Conservation (phyloP, 2,797 vertebrate genomes). For the Cynodonichthys magdalenae region DNA sequence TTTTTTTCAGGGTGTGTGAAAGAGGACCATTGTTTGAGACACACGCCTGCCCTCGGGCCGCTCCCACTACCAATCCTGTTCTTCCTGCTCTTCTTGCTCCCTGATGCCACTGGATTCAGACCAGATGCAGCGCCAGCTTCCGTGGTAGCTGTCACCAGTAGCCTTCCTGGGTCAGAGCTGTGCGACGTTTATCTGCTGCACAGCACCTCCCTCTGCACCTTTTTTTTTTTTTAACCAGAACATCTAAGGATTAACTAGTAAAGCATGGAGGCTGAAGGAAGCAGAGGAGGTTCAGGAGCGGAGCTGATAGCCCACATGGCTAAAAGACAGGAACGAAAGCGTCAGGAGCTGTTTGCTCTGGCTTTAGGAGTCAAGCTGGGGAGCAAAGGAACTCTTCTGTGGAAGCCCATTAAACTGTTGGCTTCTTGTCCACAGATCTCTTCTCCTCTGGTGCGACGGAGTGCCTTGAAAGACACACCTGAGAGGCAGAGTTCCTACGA, state of each 20-base stretch:
- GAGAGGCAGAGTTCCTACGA: slow-evolving; percentile 96
- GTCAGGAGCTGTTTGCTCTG: slow-evolving; percentile 91
- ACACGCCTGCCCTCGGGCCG: slow-evolving; percentile 87
- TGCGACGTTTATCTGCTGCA: slow-evolving; percentile 81
- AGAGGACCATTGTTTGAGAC: slow-evolving; percentile 88
- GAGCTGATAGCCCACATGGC: slow-evolving; percentile 83
- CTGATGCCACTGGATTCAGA: slow-evolving; percentile 62
- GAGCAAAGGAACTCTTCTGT: slow-evolving; percentile 86
- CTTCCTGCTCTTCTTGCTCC: slow-evolving; percentile 53
- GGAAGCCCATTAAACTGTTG: slow-evolving; percentile 97
- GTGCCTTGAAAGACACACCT: slow-evolving; percentile 87
- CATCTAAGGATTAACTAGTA: slow-evolving; percentile 77
- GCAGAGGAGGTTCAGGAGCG: slow-evolving; percentile 77
- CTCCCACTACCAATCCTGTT: slow-evolving; percentile 77
- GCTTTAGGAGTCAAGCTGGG: slow-evolving; percentile 93
- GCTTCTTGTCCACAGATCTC: slow-evolving; percentile 97
- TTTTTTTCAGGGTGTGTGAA: slow-evolving; percentile 79
- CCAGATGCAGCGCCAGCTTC: slow-evolving; percentile 84
- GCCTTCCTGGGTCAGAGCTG: slow-evolving; percentile 88
- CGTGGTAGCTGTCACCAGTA: slow-evolving; percentile 79
- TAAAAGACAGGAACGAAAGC: slow-evolving; percentile 86
- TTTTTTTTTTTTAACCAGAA: slow-evolving; percentile 49
- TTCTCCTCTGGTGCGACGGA: slow-evolving; percentile 91
- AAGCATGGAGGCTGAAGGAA: slow-evolving; percentile 57
- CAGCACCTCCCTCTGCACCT: slow-evolving; percentile 63